Percentiles rank a stretch among this genome's conserved stretches.
These are phyloP conservation scores for Parambassis ranga DNA, from an alignment of 2,797 vertebrate genomes.

Conservation along the genomic window DNA sequence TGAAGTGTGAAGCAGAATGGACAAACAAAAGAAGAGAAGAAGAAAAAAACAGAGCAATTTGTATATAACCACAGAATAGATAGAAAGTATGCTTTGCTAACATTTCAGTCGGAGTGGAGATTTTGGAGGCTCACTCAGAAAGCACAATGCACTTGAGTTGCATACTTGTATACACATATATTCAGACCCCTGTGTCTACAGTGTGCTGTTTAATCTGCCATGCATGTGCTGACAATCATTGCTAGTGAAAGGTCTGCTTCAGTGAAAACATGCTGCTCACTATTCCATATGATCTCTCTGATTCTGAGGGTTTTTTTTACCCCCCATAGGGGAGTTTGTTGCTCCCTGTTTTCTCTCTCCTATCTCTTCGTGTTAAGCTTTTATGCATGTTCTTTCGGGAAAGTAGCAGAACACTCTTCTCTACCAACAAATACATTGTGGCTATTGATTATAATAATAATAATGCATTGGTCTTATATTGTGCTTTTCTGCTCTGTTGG, in stretches of 20 bases:
- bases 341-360: conserved; percentile 9
- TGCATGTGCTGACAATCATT: conserved; percentile 17
- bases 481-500: too few relatives aligned
- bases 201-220: conserved; percentile 40
- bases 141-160: background rate
- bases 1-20: conserved; percentile 13
- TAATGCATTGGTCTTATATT: too few relatives aligned
- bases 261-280: conserved; percentile 12
- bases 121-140: background rate
- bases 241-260: conserved; percentile 27
- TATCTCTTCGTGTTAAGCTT: conserved; percentile 9
- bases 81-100: conserved; percentile 25
- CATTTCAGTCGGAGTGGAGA: background rate
- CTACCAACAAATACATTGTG: background rate
- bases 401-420: conserved; percentile 9
- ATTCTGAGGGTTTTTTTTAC: conserved; percentile 16
- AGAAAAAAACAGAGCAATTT: conserved; percentile 20
- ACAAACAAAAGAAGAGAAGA: too few relatives aligned
- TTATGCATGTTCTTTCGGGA: background rate
- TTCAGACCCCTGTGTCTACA: background rate
- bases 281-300: conserved; percentile 34
- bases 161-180: conserved; percentile 7
- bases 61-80: conserved; percentile 5
- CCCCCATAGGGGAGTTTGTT: conserved; percentile 10
- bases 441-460: too few relatives aligned